These are phyloP conservation scores for Gymnarchus niloticus DNA, from an alignment of 2,113 vertebrate genomes.

Conservation along the genomic window DNA sequence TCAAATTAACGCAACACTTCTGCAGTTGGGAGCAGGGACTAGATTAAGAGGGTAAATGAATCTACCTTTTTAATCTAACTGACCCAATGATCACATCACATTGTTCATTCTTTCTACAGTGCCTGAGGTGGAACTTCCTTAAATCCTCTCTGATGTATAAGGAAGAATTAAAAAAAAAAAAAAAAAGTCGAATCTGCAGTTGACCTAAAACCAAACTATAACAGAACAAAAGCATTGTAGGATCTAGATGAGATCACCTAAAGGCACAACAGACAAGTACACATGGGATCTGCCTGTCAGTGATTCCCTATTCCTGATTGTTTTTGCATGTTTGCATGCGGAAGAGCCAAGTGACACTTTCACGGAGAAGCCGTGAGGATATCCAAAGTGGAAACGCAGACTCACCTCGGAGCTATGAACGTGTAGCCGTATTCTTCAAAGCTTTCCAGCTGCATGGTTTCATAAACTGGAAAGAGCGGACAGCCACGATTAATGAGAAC, in stretches of 20 bases:
- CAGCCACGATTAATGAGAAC: neutral
- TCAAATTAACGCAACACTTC: neutral
- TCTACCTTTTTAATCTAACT: neutral
- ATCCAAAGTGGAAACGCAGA: neutral
- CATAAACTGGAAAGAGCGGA: slow-evolving; percentile 70
- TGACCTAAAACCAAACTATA: neutral
- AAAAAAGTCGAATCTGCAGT: neutral
- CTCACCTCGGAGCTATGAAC: slow-evolving; percentile 86
- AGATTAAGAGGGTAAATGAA: neutral
- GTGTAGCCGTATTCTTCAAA: slow-evolving; percentile 89
- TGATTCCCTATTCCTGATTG: neutral
- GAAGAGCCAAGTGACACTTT: neutral
- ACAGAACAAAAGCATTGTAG: neutral
- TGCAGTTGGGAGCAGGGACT: neutral
- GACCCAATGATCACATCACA: slow-evolving; percentile 15
- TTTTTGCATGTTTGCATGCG: neutral
- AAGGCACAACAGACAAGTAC: neutral
- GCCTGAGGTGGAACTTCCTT: neutral
- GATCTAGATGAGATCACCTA: neutral
- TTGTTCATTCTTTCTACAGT: neutral
- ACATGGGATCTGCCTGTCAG: neutral
- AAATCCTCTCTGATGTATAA: neutral
- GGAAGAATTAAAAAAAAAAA: neutral
- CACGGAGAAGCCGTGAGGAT: neutral
- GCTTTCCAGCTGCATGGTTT: slow-evolving; percentile 75